Evolutionary conservation across 2,888 invertebrate genomes (phyloP).

Genomic region (Drosophila vallismaia): DNA sequence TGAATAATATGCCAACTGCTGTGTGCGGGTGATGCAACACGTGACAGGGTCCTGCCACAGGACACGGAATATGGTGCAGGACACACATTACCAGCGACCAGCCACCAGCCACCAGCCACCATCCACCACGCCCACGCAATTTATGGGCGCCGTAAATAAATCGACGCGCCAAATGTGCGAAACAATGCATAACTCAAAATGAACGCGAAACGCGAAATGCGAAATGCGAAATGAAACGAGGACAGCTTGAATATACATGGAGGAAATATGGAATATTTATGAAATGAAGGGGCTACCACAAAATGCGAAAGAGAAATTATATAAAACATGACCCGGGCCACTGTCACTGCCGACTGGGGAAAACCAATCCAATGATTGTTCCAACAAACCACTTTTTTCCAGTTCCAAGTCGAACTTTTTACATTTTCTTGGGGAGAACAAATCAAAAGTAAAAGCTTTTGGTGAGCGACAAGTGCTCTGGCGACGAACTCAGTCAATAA

Average conservation of each 20-base stretch:
- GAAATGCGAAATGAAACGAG: slow-evolving; percentile 20
- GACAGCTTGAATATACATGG: slow-evolving; percentile 27
- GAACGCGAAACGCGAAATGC: slow-evolving; percentile 4
- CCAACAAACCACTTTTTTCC: background rate
- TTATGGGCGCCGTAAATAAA: slow-evolving; percentile 73
- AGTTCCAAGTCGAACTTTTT: background rate
- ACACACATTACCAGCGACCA: slow-evolving; percentile 8
- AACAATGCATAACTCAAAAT: slow-evolving; percentile 74
- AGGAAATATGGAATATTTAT: slow-evolving; percentile 48
- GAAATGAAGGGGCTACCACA: slow-evolving; percentile 14
- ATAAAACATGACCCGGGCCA: slow-evolving; percentile 1
- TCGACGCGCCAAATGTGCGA: slow-evolving; percentile 74
- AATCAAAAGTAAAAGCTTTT: slow-evolving; percentile 15
- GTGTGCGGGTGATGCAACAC: slow-evolving; percentile 65
- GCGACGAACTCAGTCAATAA: slow-evolving; percentile 56
- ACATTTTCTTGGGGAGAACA: background rate
- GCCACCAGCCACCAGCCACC: background rate
- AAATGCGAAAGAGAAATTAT: background rate
- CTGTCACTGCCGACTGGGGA: background rate
- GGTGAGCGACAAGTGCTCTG: slow-evolving; percentile 5
- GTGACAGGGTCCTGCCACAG: slow-evolving; percentile 67
- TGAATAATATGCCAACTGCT: slow-evolving; percentile 75
- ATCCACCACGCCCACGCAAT: slow-evolving; percentile 42
- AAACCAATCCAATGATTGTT: background rate
- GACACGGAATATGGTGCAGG: slow-evolving; percentile 32